Evolutionary conservation across 2,113 vertebrate species (phyloP).

Genomic region (Azemiops feae): DNA sequence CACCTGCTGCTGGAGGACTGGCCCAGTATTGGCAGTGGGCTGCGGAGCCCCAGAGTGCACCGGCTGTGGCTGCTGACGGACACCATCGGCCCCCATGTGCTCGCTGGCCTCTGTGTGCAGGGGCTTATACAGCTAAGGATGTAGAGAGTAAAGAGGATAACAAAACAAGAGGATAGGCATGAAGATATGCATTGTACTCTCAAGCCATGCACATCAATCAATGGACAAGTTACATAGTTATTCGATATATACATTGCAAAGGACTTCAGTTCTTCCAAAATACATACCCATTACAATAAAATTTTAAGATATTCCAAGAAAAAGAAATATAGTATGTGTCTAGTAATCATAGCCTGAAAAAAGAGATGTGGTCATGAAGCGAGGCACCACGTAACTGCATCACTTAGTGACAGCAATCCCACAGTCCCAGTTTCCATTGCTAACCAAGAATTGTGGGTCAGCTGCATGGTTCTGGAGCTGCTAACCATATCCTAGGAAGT

Average conservation of each 20-base stretch:
- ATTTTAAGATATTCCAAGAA: no score
- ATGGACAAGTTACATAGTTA: slow-evolving; percentile 11
- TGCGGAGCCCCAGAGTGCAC: no score
- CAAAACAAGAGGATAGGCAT: no score
- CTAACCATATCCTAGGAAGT: neutral
- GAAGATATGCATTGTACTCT: slow-evolving; percentile 7
- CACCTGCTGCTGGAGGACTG: no score
- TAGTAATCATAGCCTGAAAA: neutral
- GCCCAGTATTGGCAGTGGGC: no score
- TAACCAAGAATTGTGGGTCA: neutral
- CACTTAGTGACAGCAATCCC: neutral
- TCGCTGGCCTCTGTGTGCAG: no score
- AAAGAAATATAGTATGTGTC: neutral
- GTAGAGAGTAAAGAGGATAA: no score
- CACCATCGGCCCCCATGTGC: no score
- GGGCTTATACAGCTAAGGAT: no score
- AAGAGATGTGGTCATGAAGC: neutral
- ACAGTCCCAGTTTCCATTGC: neutral
- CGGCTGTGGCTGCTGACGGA: no score
- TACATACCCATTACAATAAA: no score
- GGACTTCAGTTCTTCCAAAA: no score
- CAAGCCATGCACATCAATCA: slow-evolving; percentile 45
- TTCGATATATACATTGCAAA: rapidly evolving
- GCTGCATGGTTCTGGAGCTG: neutral
- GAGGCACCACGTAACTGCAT: neutral